Base-by-base conservation (phyloP, 2,888 invertebrate species). In the Eudemis profundana region DNA sequence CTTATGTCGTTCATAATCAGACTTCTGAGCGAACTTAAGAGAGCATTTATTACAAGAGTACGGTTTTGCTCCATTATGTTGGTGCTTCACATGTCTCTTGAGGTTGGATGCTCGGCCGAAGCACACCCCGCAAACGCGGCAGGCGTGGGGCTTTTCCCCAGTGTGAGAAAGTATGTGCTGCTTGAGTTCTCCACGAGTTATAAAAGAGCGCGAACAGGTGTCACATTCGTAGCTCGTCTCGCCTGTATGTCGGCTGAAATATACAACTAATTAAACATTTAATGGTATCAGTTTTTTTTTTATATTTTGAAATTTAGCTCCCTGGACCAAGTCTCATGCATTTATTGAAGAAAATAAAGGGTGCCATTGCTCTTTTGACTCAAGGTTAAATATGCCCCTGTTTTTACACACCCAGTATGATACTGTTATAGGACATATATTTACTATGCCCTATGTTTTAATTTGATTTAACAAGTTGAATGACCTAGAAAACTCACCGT, bases 201-300 rank as follows among this genome's bases (percentile, higher is more conserved):
- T 91, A 66, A 93, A 93, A 0, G 89, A 86, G 5, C 84, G 81
- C 4, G 79, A 75, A 60, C 93, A 93, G 0, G 78, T 82, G 27
- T 83, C 81, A 29, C 93, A 93, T 66, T 87, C 88, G 57, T 84
- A 91, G 40, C 89, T 91, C 68, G 88, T 91, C 69, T 93, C 92
- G 0, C 92, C 93, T 0, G 92, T 93, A 67, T 93, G 93, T 42
- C 85, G 78, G 63, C 93, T 93, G 81, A 17, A 84, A 86, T 44
- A 57, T 66, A 66, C 12, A 15, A 27, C 12, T 5, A 10, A 12
- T 29, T 2, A 21, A n/a, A n/a, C n/a, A n/a, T n/a, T n/a, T n/a
- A n/a, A n/a, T n/a, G n/a, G n/a, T n/a, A n/a, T n/a, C n/a, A n/a
- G n/a, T n/a, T n/a, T n/a, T n/a, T n/a, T n/a, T n/a, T n/a, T n/a